Evolutionary conservation across 2,888 invertebrate species (phyloP), one percentile per base, ranked within the genome.

Genomic region (Pachydiplax longipennis): DNA sequence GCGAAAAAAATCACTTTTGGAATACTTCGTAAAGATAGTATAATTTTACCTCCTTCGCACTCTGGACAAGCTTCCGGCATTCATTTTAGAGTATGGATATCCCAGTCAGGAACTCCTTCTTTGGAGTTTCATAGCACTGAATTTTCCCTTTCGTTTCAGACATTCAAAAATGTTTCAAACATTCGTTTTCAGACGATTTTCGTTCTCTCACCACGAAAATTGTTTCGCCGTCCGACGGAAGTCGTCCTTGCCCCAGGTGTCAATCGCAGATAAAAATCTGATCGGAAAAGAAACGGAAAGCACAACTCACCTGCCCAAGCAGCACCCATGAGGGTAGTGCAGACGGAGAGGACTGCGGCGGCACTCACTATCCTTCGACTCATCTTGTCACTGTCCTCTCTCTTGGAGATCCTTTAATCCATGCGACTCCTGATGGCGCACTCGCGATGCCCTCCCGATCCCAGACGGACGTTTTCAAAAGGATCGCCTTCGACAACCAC

Each of bases 301-400:
- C 25, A 58, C 18, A 3, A 87, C 87, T 61, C 87, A 87, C 87
- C 87, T 87, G 87, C 87, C 13, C 58, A 87, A n/a, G 87, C 87
- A 6, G 61, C 87, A 37, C 58, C 37, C 37, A 65, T 61, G 87
- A 87, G 87, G 12, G 87, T 40, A 40, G 87, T n/a, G 87, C 87
- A 87, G 37, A 65, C 18, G 10, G 87, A 87, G 12, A 87, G 87
- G 15, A 87, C 61, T 25, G 87, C 87, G n/a, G 87, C 87, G 87
- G 48, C 65, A 61, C 40, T 37, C 31, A 61, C 65, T 37, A 61
- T 87, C n/a, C 87, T 40, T 61, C 87, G 87, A 40, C 87, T 65
- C 87, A 87, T 87, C 35, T 65, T 31, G 31, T 37, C 81, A 81
- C 40, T 18, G 35, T 31, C 12, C 48, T 83, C 61, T 31, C 22